A percentile compares a stretch with the other conserved stretches of the same genome.
Evolutionary conservation across 2,113 vertebrate genomes (phyloP).

Genomic region (Circaetus cinerascens): DNA sequence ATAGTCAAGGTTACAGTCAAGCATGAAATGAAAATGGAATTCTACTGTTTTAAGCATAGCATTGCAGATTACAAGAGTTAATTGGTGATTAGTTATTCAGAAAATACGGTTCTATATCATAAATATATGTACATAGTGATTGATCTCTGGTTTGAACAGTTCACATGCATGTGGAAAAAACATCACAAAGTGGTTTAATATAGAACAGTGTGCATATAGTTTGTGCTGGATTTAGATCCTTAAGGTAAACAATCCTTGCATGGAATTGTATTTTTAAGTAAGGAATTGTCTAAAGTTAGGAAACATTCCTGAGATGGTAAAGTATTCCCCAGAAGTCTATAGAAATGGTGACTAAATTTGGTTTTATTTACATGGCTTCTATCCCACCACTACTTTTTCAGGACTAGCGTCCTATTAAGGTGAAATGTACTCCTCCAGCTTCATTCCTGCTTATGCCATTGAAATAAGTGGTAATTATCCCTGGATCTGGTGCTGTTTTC

Average conservation of each 20-base stretch:
- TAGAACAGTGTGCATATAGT: background rate
- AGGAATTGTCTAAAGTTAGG: background rate
- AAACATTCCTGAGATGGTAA: background rate
- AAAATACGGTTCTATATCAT: background rate
- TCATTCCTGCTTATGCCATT: background rate
- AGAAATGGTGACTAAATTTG: background rate
- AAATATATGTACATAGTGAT: background rate
- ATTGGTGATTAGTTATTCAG: background rate
- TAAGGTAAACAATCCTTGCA: background rate
- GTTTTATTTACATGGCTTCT: background rate
- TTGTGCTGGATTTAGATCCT: background rate
- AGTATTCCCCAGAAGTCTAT: background rate
- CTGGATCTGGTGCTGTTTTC: background rate
- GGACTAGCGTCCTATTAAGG: background rate
- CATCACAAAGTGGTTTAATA: rapidly evolving
- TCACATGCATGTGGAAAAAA: background rate
- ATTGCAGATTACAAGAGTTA: background rate
- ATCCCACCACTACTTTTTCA: background rate
- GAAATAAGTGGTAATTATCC: background rate
- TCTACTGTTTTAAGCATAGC: background rate
- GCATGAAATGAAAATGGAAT: background rate
- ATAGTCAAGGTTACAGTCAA: background rate
- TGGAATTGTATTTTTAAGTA: background rate
- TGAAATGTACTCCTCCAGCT: background rate
- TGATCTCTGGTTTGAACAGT: background rate